Evolutionary conservation across 64 coral and sea anemone species (phyloP), one percentile per base, ranked within the genome.

Genomic region (Montipora foliosa): DNA sequence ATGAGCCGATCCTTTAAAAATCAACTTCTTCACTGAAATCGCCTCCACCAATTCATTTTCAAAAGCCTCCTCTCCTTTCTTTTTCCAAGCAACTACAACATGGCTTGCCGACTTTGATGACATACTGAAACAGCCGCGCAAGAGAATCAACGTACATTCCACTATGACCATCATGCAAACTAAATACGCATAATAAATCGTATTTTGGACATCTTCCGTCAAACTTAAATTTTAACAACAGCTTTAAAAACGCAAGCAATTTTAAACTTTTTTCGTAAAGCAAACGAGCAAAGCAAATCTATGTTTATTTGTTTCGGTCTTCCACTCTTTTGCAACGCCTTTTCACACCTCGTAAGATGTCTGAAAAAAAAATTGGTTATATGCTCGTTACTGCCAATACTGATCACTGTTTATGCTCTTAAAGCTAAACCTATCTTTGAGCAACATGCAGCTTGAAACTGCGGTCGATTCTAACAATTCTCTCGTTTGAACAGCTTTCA

Each of bases 11-110:
- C 89, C 77, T 48, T 80, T 66, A 67, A 81, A 20, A 49, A 73
- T 71, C 44, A 90, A 44, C 45, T 80, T 81, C 3, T 52, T 81
- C 61, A 81, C 13, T 12, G 77, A 80, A 80, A 90, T 81, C 3
- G 77, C 77, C 17, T 90, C 89, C 77, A 80, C 77, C 58, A 80
- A 81, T 90, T 90, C 89, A 81, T 80, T 90, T 51, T 17, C 8
- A 8, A 90, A 67, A 70, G 49, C 89, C 77, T 90, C 89, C 53
- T 81, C 77, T 79, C 88, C 88, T 79, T 90, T 90, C 45, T 90
- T 90, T 69, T 17, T 53, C 89, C 77, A 90, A 70, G 25, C 89
- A 90, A 90, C 89, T 81, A 81, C 77, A 81, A 53, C 89, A 81
- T 81, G 77, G 25, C 44, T 90, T 3, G 57, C 89, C 14, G 89